These are phyloP conservation scores for Odontamblyopus lacepedii DNA, from an alignment of 2,797 vertebrate species.

Conservation along the genomic window DNA sequence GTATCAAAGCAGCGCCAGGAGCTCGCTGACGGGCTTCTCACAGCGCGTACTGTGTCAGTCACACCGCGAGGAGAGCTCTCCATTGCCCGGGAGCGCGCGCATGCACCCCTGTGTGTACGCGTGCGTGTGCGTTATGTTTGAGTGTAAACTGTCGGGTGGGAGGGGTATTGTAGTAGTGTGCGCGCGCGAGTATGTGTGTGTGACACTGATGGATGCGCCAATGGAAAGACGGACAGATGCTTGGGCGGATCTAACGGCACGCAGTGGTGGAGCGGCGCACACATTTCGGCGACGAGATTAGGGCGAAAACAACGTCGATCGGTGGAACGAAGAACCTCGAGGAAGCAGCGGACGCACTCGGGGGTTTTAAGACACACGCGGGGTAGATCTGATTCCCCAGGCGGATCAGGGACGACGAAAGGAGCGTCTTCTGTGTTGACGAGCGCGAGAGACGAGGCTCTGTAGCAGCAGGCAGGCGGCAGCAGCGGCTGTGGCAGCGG, in stretches of 20 bases:
- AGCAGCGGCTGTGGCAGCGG: constrained; percentile 6
- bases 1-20: constrained; percentile 15
- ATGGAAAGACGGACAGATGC: constrained; percentile 97
- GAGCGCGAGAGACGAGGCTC: constrained; percentile 63
- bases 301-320: constrained; percentile 74
- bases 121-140: constrained; percentile 60
- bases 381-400: constrained; percentile 58
- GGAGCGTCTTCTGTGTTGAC: constrained; percentile 54
- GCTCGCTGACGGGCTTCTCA: constrained; percentile 24
- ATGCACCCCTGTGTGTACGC: constrained; percentile 14
- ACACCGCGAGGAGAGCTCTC: constrained; percentile 43
- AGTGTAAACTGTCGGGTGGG: constrained; percentile 41
- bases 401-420: constrained; percentile 50
- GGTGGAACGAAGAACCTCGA: constrained; percentile 50
- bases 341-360: constrained; percentile 28
- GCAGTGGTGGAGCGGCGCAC: constrained; percentile 73
- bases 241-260: constrained; percentile 92
- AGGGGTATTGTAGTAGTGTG: constrained; percentile 68
- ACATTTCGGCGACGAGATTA: constrained; percentile 70
- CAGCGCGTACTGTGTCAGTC: constrained; percentile 56
- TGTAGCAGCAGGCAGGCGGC: constrained; percentile 43
- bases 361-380: constrained; percentile 33
- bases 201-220: constrained; percentile 96
- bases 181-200: constrained; percentile 56
- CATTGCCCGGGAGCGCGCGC: constrained; percentile 34